Conservation (phyloP, 2,797 vertebrate species). For the Anableps anableps region DNA sequence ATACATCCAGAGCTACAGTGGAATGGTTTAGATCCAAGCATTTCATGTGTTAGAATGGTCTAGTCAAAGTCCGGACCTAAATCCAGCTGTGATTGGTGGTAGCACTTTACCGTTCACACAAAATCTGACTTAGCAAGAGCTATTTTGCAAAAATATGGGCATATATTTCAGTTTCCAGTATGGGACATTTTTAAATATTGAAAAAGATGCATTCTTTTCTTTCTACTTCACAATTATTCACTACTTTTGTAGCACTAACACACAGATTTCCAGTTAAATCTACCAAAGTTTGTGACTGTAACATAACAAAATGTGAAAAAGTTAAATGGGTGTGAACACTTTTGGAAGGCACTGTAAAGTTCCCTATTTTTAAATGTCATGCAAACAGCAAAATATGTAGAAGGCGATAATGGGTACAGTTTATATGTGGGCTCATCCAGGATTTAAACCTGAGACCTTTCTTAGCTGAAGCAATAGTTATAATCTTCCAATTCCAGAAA, state of each 20-base stretch:
- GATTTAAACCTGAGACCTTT: background rate
- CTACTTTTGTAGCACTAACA: background rate
- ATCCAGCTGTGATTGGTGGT: background rate
- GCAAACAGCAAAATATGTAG: background rate
- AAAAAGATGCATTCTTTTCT: no score
- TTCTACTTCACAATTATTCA: no score
- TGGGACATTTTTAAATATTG: no score
- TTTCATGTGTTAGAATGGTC: background rate
- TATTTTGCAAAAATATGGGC: background rate
- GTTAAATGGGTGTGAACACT: background rate
- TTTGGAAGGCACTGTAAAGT: background rate
- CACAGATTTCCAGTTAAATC: background rate
- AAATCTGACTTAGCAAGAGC: background rate
- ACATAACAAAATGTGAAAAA: background rate
- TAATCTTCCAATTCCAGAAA: background rate
- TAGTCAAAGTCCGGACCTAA: background rate
- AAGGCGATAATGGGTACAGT: background rate
- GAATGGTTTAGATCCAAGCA: no score
- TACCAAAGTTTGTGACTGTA: background rate
- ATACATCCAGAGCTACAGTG: no score
- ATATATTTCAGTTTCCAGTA: no score
- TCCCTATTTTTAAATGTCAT: background rate
- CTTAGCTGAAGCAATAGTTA: no score
- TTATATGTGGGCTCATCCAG: background rate
- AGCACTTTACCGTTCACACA: background rate